A percentile compares a stretch with the other conserved stretches of the same genome.
Conservation (phyloP, 1,140 invertebrate genomes). For the Prorops nasuta region DNA sequence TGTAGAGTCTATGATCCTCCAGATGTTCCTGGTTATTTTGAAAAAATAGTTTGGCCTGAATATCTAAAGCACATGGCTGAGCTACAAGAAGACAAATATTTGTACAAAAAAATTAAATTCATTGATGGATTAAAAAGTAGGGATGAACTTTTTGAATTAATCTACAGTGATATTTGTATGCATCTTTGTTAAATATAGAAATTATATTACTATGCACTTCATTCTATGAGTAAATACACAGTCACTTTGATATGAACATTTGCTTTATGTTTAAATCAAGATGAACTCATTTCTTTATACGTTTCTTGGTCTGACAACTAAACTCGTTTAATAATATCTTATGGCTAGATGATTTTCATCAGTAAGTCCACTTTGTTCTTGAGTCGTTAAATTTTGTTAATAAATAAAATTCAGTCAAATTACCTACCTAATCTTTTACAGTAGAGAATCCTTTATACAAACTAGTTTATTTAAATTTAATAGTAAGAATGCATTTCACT, state of each 20-base stretch:
- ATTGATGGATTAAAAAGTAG: constrained; percentile 39
- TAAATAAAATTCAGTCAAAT: not conserved
- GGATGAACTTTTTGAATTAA: constrained; percentile 33
- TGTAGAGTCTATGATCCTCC: constrained; percentile 72
- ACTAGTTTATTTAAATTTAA: not conserved
- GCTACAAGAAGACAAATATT: constrained; percentile 31
- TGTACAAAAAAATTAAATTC: constrained; percentile 36
- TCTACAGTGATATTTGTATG: constrained; percentile 30
- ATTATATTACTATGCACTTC: not conserved
- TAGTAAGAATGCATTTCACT: constrained; percentile 14
- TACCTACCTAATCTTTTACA: not conserved
- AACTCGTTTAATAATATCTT: too few species aligned
- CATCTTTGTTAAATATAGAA: not conserved
- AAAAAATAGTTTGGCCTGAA: constrained; percentile 74
- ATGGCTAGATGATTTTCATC: too few species aligned
- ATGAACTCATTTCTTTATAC: too few species aligned
- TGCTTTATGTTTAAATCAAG: too few species aligned
- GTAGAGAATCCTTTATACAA: not conserved
- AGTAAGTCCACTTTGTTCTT: too few species aligned
- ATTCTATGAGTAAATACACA: constrained; percentile 15
- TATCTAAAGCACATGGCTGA: constrained; percentile 53
- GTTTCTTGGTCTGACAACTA: too few species aligned
- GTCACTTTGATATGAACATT: not conserved
- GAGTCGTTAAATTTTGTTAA: too few species aligned
- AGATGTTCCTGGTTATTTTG: constrained; percentile 78